These are phyloP conservation scores for Collichthys lucidus DNA, from an alignment of 2,113 vertebrate genomes.

Conservation along the genomic window DNA sequence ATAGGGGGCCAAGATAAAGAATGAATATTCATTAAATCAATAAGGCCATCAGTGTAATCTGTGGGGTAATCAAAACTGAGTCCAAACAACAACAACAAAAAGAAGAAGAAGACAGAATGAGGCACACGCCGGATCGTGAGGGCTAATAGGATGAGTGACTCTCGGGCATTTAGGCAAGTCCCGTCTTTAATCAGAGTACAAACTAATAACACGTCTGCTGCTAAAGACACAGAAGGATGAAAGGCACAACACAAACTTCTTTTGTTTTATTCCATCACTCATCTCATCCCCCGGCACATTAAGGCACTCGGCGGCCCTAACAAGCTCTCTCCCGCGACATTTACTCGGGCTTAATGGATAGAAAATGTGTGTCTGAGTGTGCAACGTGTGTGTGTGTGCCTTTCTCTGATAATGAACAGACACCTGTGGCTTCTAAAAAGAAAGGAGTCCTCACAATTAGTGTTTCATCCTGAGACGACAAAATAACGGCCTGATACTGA, in stretches of 20 bases:
- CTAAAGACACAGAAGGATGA: slow-evolving; percentile 65
- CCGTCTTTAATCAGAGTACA: slow-evolving; percentile 65
- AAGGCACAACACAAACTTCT: slow-evolving; percentile 35
- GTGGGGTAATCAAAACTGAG: slow-evolving; percentile 41
- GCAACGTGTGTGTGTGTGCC: neutral
- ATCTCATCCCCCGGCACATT: slow-evolving; percentile 66
- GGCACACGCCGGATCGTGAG: neutral
- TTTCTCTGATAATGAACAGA: slow-evolving; percentile 17
- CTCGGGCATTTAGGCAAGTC: slow-evolving; percentile 47
- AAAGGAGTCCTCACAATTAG: neutral
- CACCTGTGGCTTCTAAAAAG: neutral
- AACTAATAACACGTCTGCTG: slow-evolving; percentile 62
- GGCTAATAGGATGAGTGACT: slow-evolving; percentile 60
- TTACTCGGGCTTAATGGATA: slow-evolving; percentile 58
- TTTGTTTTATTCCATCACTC: slow-evolving; percentile 69
- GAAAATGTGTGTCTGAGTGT: slow-evolving; percentile 48
- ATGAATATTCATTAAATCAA: slow-evolving; percentile 51
- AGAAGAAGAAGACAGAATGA: slow-evolving; percentile 2
- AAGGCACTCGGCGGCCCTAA: slow-evolving; percentile 59
- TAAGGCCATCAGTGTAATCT: slow-evolving; percentile 29
- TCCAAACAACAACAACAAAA: no score
- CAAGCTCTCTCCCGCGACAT: slow-evolving; percentile 62
- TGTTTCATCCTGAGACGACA: neutral
- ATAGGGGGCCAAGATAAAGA: slow-evolving; percentile 3
- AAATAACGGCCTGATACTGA: slow-evolving; percentile 5